Percentiles rank a stretch among this genome's conserved stretches.
phyloP scores from a whole-genome alignment of 2,888 invertebrate species.

The Enchytraeus crypticus region DNA sequence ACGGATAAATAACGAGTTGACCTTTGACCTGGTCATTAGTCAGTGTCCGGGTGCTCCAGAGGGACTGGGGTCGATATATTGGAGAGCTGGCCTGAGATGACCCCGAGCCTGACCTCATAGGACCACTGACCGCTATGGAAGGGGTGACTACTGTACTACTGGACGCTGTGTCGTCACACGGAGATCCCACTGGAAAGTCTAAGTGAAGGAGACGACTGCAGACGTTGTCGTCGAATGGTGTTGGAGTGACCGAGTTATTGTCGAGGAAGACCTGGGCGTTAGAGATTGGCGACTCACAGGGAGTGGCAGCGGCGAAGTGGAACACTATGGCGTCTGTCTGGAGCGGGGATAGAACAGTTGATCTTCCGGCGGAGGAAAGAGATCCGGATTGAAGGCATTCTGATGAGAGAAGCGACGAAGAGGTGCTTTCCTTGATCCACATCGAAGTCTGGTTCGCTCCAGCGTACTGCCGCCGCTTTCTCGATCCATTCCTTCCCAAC shows the following conservation, averaged over 20 bases:
- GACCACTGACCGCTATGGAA: neutral
- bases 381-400: no score
- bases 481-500: neutral
- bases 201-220: neutral
- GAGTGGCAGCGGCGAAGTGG: conserved; percentile 43
- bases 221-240: neutral
- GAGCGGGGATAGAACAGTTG: neutral
- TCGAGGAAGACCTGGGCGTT: neutral
- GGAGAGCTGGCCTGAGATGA: neutral
- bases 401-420: neutral
- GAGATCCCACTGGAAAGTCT: neutral
- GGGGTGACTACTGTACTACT: neutral
- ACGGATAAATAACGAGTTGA: neutral
- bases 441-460: neutral
- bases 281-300: conserved; percentile 23
- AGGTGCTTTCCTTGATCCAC: neutral
- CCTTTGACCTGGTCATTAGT: neutral
- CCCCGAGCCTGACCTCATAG: neutral
- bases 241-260: neutral
- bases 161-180: neutral
- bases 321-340: conserved; percentile 33
- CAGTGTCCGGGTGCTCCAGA: conserved; percentile 1
- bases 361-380: neutral
- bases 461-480: neutral
- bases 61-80: neutral